Base-by-base conservation (phyloP, 2,797 vertebrate genomes). In the Protosalanx chinensis region DNA sequence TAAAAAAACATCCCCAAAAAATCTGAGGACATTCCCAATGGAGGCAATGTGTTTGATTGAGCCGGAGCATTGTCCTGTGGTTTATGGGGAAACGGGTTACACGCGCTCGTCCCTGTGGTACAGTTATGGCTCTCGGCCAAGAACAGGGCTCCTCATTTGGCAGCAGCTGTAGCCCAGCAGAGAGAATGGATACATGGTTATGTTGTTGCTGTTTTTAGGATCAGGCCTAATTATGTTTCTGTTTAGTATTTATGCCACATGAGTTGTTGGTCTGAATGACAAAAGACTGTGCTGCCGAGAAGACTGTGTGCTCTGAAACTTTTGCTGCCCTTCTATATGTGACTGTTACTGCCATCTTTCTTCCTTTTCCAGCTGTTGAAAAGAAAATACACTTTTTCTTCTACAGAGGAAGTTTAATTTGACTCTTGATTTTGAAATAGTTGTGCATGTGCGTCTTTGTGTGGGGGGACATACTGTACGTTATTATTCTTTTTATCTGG, bases 21-120 rank as follows among this genome's bases (percentile, higher is more conserved):
- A 13, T 46, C 51, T 4, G 4, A 13, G 49, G 51, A 16, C 51
- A 4, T 5, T 76, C 71, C 78, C 78, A 37, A n/a, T 64, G 56
- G 75, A 69, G 72, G 79, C 76, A 79, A 81, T 76, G 70, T 76
- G 74, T 67, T 79, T 73, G 56, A 76, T 68, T 76, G 74, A 73
- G 62, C 62, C 79, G 74, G 75, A 76, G 58, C 51, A 72, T 72
- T 78, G 79, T 72, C 51, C 60, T 41, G 58, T 66, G 71, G 62
- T 84, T 77, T 75, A 70, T 33, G 67, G 61, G 59, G 58, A 60
- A 73, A 69, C 57, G 70, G 71, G 53, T 63, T 68, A 70, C 64
- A 74, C 53, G 57, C 66, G 81, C 68, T 35, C 35, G 62, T 68
- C 70, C 76, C 58, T 62, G n/a, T 69, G 67, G 62, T 20, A 41